Evolutionary conservation across 2,797 vertebrate genomes (phyloP), one percentile per base, ranked within the genome.

Genomic region (Gambusia yucatana): DNA sequence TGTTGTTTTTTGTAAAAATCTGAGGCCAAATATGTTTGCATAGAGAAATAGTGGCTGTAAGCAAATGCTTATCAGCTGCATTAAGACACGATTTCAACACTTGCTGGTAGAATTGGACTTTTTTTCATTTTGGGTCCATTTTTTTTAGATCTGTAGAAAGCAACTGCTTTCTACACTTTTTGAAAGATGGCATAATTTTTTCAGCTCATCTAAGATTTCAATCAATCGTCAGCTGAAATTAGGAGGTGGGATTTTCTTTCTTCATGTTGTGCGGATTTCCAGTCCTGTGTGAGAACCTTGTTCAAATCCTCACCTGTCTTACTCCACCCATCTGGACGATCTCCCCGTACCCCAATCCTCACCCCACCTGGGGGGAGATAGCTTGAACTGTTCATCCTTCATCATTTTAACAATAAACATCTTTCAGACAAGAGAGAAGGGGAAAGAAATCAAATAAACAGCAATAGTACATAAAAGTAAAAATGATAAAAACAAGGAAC

Each of bases 381-480:
- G 79, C 74, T 82, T 46, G 11, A 83, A 22, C 72, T 80, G 79
- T 76, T 83, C 83, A 84, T 78, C 74, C 74, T 81, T 55, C 36
- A 76, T 89, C 30, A 43, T 67, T 72, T 87, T 82, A 84, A 90
- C 87, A 92, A 87, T 92, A 91, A 92, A 87, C 88, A 71, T 83
- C 82, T 78, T 78, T 70, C 16, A 85, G 50, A 90, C 75, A 86
- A 72, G 77, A 87, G 77, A 88, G 30, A 91, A 72, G 84, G 79
- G 85, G 79, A 30, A 86, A 76, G 87, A 85, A 89, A 91, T 65
- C 83, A 90, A 88, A 89, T 83, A 84, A 89, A 82, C 75, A 86
- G 84, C 80, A 90, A 89, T 81, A 89, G 88, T 91, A 91, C 88
- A 92, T 94, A 93, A 93, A 91, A 79, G 75, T 79, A 85, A 86